A percentile compares a stretch with the other conserved stretches of the same genome.
Evolutionary conservation across 2,113 vertebrate genomes (phyloP).

Genomic region (Neogale vison): DNA sequence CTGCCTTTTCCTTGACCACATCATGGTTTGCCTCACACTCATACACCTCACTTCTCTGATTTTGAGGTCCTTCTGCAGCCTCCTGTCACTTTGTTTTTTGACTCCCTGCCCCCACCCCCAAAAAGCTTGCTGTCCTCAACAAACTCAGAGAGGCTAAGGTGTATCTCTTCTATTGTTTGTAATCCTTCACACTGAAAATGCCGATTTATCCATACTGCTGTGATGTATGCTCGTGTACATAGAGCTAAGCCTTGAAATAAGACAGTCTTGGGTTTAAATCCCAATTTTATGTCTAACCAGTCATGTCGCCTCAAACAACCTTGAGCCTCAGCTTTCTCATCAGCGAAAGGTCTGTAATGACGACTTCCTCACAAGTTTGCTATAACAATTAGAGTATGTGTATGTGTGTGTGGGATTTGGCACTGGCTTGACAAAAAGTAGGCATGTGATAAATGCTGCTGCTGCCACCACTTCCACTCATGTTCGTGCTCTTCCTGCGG

Average conservation of each 20-base stretch:
- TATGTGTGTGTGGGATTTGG: neutral
- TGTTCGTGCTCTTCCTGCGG: neutral
- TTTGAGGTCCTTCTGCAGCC: neutral
- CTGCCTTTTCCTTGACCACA: neutral
- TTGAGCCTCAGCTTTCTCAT: neutral
- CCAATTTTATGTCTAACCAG: slow-evolving; percentile 2
- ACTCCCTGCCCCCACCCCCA: neutral
- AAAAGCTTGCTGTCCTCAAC: neutral
- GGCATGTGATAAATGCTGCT: neutral
- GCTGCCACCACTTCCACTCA: neutral
- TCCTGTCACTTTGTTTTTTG: neutral
- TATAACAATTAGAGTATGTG: neutral
- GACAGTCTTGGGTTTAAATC: neutral
- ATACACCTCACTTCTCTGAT: neutral
- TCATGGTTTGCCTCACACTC: neutral
- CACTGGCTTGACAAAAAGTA: neutral
- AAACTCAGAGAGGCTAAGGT: neutral
- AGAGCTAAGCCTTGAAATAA: neutral
- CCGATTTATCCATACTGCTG: neutral
- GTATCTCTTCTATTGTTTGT: neutral
- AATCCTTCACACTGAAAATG: neutral
- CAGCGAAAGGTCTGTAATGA: neutral
- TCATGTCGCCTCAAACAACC: neutral
- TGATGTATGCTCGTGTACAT: neutral
- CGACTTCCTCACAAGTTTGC: neutral